Conservation (phyloP, 2,888 invertebrate genomes). For the Amphipyra tragopoginis region DNA sequence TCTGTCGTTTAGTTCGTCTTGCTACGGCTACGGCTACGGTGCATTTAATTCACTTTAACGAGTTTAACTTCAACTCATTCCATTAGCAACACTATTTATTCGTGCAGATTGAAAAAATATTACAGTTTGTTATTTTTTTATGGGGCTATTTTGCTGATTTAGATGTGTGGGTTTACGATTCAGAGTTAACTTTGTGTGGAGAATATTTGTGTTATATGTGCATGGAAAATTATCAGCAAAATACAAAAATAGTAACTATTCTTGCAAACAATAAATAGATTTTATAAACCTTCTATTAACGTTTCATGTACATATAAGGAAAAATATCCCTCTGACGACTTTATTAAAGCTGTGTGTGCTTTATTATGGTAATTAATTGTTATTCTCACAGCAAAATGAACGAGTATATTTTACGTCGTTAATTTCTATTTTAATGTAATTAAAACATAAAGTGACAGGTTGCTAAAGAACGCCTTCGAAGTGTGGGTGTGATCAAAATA, state of each 20-base stretch:
- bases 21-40: conserved; percentile 42
- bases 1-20: conserved; percentile 29
- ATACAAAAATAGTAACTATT: too few relatives aligned
- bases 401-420: conserved; percentile 33
- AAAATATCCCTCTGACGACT: conserved; percentile 15
- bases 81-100: conserved; percentile 51
- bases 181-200: neutral
- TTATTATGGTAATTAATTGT: conserved; percentile 54
- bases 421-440: conserved; percentile 42
- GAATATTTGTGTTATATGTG: too few relatives aligned
- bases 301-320: too few relatives aligned
- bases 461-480: conserved; percentile 5
- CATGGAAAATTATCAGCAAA: too few relatives aligned
- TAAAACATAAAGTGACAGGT: conserved; percentile 27
- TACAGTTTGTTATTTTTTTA: conserved; percentile 46
- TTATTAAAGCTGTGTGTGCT: conserved; percentile 37
- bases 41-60: conserved; percentile 55
- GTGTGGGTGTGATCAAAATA: conserved; percentile 15
- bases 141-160: conserved; percentile 12
- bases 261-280: neutral
- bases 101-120: conserved; percentile 29
- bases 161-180: conserved; percentile 24
- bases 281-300: too few relatives aligned
- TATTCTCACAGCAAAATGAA: conserved; percentile 41
- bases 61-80: conserved; percentile 52